phyloP scores from a whole-genome alignment of 2,797 vertebrate species.

The Pelochelys cantorii region DNA sequence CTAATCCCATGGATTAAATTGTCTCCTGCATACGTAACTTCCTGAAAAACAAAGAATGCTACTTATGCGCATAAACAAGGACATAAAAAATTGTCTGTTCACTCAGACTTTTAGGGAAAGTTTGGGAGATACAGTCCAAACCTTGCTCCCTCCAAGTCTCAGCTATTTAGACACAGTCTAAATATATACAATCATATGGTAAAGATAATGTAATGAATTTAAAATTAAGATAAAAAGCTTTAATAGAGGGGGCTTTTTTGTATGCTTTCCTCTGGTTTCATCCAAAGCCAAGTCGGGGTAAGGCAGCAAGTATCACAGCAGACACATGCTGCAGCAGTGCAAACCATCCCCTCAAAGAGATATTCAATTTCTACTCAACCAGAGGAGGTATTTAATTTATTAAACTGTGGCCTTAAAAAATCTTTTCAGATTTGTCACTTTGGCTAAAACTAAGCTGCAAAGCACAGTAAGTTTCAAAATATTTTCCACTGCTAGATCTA shows the following conservation, averaged over 20 bases:
- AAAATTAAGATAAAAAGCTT: conserved; percentile 26
- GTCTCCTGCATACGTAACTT: not conserved
- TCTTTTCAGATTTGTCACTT: conserved; percentile 73
- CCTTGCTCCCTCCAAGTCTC: not conserved
- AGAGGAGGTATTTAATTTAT: conserved; percentile 74
- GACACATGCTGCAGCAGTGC: conserved; percentile 25
- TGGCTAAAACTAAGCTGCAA: conserved; percentile 66
- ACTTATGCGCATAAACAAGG: not conserved
- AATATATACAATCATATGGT: not conserved
- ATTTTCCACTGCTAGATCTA: conserved; percentile 65
- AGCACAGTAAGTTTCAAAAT: conserved; percentile 60
- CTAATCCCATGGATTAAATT: not conserved
- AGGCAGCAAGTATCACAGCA: not conserved
- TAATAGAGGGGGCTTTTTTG: conserved; percentile 30
- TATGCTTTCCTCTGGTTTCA: conserved; percentile 1
- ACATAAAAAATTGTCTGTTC: not conserved
- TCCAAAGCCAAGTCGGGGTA: conserved; percentile 20
- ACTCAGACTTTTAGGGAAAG: not conserved
- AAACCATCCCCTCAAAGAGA: conserved; percentile 37
- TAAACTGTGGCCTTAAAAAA: conserved; percentile 72
- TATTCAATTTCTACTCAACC: conserved; percentile 62
- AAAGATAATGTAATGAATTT: conserved; percentile 22
- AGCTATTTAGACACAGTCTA: no score
- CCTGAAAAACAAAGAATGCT: conserved; percentile 5
- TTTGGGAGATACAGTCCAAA: not conserved